Evolutionary conservation across 2,888 invertebrate genomes (phyloP), one percentile per base, ranked within the genome.

Genomic region (Eugnorisma glareosa): DNA sequence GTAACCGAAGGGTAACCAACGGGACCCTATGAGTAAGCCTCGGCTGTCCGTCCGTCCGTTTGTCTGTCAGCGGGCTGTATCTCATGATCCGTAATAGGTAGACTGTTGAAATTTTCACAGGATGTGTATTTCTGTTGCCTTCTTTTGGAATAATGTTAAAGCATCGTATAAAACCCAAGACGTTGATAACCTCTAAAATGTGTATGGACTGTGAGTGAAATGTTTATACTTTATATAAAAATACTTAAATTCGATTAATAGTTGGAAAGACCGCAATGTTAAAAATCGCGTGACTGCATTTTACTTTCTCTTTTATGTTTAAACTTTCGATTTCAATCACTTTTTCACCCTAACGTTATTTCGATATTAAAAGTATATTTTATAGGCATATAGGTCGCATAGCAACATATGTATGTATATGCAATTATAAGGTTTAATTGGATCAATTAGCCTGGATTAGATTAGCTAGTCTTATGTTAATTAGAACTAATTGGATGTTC

Each of bases 221-320:
- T 40, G n/a, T n/a, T n/a, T n/a, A 61, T 4, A 31, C 15, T 24
- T 51, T 31, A 43, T 54, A 13, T 18, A 35, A 66, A 81, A 66
- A 57, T 24, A 51, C 15, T 28, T 11, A 7, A 40, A n/a, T n/a
- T 35, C 69, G 54, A 67, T 64, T 67, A 54, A 75, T 73, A 6
- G 5, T 59, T 64, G 48, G 57, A 63, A 67, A 70, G 57, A 28
- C 45, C 24, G 48, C 54, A 48, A 51, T 54, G 21, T 45, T 63
- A 3, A 40, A 64, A 69, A 35, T 86, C 43, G 83, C 83, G 87
- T 87, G 87, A 79, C 70, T 35, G 2, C 15, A 59, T 70, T 77
- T 75, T 63, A 64, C 35, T 73, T 80, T 67, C 13, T 18, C 18
- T 48, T 40, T 48, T 37, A 24, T 54, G 6, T 73, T 70, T 63